These are phyloP conservation scores for Crenichthys baileyi DNA, from an alignment of 2,797 vertebrate genomes.

Conservation along the genomic window DNA sequence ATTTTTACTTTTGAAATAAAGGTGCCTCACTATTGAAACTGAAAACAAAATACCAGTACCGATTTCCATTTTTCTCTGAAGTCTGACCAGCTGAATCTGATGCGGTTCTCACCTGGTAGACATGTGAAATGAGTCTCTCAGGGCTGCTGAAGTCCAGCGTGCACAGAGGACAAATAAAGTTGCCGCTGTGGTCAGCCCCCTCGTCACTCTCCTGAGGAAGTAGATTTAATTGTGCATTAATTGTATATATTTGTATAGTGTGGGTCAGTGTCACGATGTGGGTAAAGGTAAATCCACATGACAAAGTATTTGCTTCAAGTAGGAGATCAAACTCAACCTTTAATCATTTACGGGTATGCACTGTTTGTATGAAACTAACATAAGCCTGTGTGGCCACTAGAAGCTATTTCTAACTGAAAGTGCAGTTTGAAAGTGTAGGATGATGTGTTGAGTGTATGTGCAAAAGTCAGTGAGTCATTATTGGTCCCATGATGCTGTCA, in stretches of 20 bases:
- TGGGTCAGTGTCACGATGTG: not conserved
- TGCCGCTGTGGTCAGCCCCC: constrained; percentile 70
- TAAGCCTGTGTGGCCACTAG: not conserved
- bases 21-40: not conserved
- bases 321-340: not conserved
- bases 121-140: constrained; percentile 92
- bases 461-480: constrained; percentile 58
- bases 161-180: constrained; percentile 91
- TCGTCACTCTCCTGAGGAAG: constrained; percentile 80
- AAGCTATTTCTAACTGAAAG: constrained; percentile 15
- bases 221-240: constrained; percentile 1
- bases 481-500: constrained; percentile 46
- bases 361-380: not conserved
- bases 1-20: not conserved
- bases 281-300: not conserved
- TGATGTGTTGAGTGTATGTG: constrained; percentile 39
- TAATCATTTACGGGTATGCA: not conserved
- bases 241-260: not conserved
- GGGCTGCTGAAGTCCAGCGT: constrained; percentile 91
- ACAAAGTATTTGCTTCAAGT: not conserved
- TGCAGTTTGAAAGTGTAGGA: constrained; percentile 13
- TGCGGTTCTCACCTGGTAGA: constrained; percentile 89
- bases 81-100: not conserved
- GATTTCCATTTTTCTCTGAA: not conserved
- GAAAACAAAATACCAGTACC: not conserved